phyloP scores from a whole-genome alignment of 2,888 invertebrate genomes.

The Cancer borealis region DNA sequence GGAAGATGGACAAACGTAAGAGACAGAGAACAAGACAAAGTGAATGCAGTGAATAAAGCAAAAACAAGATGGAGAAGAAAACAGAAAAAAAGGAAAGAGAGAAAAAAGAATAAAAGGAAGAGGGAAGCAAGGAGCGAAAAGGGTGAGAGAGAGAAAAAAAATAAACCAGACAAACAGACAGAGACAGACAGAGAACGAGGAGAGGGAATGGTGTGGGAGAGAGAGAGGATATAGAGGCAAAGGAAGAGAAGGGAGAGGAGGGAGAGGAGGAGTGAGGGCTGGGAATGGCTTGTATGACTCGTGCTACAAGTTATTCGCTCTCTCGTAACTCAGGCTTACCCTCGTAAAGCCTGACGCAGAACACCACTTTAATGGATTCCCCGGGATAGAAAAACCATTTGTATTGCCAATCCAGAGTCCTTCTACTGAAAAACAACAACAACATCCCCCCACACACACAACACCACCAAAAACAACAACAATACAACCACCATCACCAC shows the following conservation, averaged over 20 bases:
- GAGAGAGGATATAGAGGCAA: background rate
- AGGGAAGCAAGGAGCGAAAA: background rate
- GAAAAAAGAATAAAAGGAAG: background rate
- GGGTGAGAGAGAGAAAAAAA: background rate
- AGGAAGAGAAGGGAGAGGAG: background rate
- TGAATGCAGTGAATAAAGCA: no score
- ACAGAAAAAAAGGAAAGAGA: background rate
- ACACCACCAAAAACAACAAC: background rate
- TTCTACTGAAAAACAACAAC: background rate
- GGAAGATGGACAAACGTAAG: no score
- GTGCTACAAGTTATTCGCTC: slow-evolving; percentile 26
- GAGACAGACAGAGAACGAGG: background rate
- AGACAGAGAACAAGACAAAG: no score
- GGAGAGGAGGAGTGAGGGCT: background rate
- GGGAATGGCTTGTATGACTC: slow-evolving; percentile 26
- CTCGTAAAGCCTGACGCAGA: slow-evolving; percentile 36
- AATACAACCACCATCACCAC: background rate
- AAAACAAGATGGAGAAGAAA: background rate
- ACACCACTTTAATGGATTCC: slow-evolving; percentile 38
- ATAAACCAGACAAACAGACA: background rate
- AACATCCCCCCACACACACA: background rate
- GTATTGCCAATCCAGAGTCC: background rate
- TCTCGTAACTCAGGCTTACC: background rate
- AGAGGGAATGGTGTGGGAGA: background rate
- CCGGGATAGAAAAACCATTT: slow-evolving; percentile 34